Evolutionary conservation across 1,140 invertebrate species (phyloP), one percentile per base, ranked within the genome.

Genomic region (Mylabris phalerata): DNA sequence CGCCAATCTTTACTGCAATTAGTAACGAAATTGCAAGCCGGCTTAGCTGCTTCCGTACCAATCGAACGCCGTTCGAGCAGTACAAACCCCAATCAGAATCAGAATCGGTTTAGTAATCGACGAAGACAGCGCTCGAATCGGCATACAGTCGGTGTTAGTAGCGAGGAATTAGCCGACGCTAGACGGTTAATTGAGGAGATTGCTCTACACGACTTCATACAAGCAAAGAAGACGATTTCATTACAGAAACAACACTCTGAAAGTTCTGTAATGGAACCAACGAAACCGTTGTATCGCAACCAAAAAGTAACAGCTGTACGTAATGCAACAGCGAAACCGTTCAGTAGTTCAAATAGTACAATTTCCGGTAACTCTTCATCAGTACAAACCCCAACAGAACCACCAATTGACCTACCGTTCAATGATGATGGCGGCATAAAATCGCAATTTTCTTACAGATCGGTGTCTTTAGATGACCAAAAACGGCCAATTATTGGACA

Each of bases 91-190:
- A 42, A 42, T 42, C 9, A n/a, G 10, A 40, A 40, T 32, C 48
- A 56, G 27, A 59, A 69, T 47, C 69, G 75, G 6, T 77, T 77
- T 48, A 72, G 70, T 2, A 75, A 72, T 52, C 64, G 77, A 2
- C 75, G 78, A 24, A 68, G 70, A 62, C 73, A 75, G 54, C 77
- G 82, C 39, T 77, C 79, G 32, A 80, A 81, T 38, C 77, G 89
- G 3, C 87, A 92, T 67, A 92, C 89, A 0, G 87, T 92, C 3
- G 89, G 87, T 11, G 89, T 92, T 1, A 89, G 85, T 3, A 77
- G 80, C 1, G 88, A 90, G 68, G 89, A 92, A 64, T 72, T 92
- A 25, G 87, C 83, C 1, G 80, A 84, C 59, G 89, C 89, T 0
- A 78, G 89, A 44, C 80, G 83, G 50, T 82, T 88, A 66, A 79